phyloP scores from a whole-genome alignment of 2,113 vertebrate genomes.

The Maylandia zebra region DNA sequence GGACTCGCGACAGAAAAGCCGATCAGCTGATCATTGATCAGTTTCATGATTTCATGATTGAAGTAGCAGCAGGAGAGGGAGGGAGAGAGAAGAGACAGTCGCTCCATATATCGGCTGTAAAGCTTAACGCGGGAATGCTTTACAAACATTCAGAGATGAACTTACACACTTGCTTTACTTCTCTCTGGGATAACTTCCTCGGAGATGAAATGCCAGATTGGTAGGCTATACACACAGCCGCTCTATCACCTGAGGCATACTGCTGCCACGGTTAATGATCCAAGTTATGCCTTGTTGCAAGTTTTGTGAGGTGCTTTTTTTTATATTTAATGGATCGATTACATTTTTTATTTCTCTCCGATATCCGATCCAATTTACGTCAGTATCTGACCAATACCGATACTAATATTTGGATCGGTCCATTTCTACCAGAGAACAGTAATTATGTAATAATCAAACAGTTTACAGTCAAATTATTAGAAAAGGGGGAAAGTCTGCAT shows the following conservation, averaged over 20 bases:
- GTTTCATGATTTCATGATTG: background rate
- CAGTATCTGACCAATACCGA: background rate
- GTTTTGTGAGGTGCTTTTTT: background rate
- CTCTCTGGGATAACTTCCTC: background rate
- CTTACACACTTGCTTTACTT: background rate
- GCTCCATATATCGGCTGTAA: background rate
- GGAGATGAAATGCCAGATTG: background rate
- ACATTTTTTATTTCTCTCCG: background rate
- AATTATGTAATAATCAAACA: constrained; percentile 14
- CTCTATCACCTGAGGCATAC: background rate
- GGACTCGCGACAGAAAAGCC: background rate
- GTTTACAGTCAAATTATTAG: background rate
- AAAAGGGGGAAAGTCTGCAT: background rate
- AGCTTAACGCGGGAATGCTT: background rate
- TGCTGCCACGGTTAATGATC: background rate
- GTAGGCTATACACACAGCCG: background rate
- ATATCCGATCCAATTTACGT: background rate
- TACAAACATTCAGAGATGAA: background rate
- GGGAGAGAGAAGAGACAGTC: too few species aligned
- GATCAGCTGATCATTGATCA: background rate
- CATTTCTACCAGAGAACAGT: background rate
- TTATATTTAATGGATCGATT: background rate
- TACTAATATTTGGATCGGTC: background rate
- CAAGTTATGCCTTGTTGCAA: background rate
- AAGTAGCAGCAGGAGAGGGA: too few species aligned